A percentile compares a stretch with the other conserved stretches of the same genome.
Conservation (phyloP, 2,113 vertebrate species). For the Eurypyga helias region DNA sequence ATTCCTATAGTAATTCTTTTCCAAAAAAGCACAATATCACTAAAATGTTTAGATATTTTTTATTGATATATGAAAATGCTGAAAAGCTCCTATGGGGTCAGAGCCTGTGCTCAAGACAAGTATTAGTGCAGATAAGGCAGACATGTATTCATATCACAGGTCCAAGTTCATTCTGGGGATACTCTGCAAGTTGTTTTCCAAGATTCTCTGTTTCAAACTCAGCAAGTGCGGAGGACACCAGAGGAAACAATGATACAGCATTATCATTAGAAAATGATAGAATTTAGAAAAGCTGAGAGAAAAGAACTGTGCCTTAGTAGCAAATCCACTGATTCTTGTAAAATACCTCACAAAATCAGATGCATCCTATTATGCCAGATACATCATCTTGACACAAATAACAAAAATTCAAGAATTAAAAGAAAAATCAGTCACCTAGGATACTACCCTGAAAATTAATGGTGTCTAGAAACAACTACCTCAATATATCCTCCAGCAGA, state of each 20-base stretch:
- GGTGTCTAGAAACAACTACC: not conserved
- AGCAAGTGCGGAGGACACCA: conserved; percentile 82
- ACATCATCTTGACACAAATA: not conserved
- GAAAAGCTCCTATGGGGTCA: conserved; percentile 86
- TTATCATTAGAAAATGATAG: no score
- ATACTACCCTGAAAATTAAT: not conserved
- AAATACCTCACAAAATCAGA: not conserved
- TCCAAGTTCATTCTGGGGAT: conserved; percentile 81
- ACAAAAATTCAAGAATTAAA: not conserved
- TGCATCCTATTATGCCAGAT: not conserved
- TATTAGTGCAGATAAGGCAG: conserved; percentile 77
- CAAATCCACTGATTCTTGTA: not conserved
- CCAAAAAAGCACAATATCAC: not conserved
- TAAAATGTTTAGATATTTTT: not conserved
- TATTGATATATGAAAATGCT: conserved; percentile 45
- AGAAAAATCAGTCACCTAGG: not conserved
- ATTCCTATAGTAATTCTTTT: not conserved
- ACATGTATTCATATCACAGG: conserved; percentile 83
- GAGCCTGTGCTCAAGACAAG: conserved; percentile 87
- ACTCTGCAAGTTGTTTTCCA: conserved; percentile 83
- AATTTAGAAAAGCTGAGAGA: not conserved
- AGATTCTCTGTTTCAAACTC: conserved; percentile 83
- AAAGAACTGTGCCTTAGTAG: not conserved
- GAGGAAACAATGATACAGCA: not conserved
- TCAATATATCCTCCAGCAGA: not conserved